phyloP scores from a whole-genome alignment of 2,888 invertebrate species.

The Heteropelma amictum region DNA sequence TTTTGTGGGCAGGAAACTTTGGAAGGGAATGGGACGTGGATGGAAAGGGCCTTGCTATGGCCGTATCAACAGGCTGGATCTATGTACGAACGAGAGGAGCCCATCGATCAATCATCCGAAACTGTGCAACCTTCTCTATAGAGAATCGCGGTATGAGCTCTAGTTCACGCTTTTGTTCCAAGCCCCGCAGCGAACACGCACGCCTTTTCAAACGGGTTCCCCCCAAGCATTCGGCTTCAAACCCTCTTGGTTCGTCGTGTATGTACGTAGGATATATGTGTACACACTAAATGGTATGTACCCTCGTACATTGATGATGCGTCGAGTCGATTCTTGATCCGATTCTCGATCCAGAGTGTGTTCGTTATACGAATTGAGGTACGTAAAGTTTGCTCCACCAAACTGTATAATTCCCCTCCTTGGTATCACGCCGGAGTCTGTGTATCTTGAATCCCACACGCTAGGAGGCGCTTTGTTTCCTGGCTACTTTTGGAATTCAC shows the following conservation, averaged over 20 bases:
- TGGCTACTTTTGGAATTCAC: not conserved
- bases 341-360: no score
- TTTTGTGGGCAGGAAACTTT: no score
- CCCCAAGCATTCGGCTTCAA: not conserved
- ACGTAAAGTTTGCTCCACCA: no score
- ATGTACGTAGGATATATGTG: no score
- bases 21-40: not conserved
- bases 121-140: not conserved
- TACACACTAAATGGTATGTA: no score
- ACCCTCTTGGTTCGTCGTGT: not conserved
- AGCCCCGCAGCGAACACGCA: not conserved
- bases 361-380: no score
- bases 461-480: not conserved
- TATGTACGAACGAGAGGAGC: constrained; percentile 57
- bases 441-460: not conserved
- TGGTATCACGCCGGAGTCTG: not conserved
- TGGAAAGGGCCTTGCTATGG: constrained; percentile 2
- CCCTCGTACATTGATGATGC: no score
- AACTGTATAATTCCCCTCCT: constrained; percentile 17
- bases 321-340: no score
- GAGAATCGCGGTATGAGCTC: not conserved
- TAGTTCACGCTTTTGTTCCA: constrained; percentile 71
- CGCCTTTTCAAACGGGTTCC: not conserved
- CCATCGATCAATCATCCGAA: constrained; percentile 73
- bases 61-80: constrained; percentile 73